Base-by-base conservation (phyloP, 2,888 invertebrate species). In the Acleris laterana region DNA sequence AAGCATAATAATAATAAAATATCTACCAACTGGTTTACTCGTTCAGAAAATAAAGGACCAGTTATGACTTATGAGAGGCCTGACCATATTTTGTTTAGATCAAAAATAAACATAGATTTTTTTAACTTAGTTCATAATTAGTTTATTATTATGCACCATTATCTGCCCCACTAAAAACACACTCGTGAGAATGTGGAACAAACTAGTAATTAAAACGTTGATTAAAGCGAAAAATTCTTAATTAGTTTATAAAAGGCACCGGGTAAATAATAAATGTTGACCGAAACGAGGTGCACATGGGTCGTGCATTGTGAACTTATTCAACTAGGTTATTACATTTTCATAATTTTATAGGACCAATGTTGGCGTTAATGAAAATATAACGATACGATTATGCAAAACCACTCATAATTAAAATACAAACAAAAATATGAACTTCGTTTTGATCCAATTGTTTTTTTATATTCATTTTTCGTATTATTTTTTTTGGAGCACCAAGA, bases 191-290 rank as follows among this genome's bases (percentile, higher is more conserved):
- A 52, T 53, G 48, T 42, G 17, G 22, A 22, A 22, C 48, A 42
- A 63, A 48, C 53, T 59, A 59, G 53, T 59, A 59, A 64, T 64
- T 64, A 59, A 64, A 59, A 59, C 42, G 53, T 64, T 63, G 57
- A 63, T 63, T 59, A 59, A 59, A 59, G 53, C 53, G 49, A 19
- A 59, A 59, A 64, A 59, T 64, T 64, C 53, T n/a, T 64, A 59
- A 64, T 64, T 64, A 64, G 59, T 59, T 64, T 64, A 59, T 64
- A 64, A 64, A 64, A 61, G 53, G 64, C 42, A 64, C 49, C 53
- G 38, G 46, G 48, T 59, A 49, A 52, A 59, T 64, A 63, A 63
- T 64, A 64, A 59, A 59, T 64, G 53, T 64, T 64, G 53, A 48
- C 53, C 48, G 25, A 22, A 51, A 42, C 44, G 61, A 28, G 50